Conservation (phyloP, 2,113 vertebrate genomes). For the Phoenicopterus ruber region DNA sequence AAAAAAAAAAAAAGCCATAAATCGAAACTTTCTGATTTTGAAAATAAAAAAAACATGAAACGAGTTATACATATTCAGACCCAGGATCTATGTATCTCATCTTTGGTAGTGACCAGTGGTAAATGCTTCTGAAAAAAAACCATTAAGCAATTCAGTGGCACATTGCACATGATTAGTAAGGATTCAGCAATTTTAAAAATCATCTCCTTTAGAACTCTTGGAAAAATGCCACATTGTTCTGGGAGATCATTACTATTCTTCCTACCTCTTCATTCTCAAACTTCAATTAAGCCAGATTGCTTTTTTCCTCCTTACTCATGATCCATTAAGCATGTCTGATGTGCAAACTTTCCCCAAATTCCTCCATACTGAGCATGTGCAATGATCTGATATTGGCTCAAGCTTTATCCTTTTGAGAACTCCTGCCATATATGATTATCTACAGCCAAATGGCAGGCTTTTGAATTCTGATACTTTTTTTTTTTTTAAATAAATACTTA, state of each 20-base stretch:
- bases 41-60: neutral
- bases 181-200: neutral
- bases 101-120: neutral
- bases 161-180: neutral
- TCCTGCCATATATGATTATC: neutral
- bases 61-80: neutral
- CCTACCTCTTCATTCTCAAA: neutral
- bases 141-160: neutral
- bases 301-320: neutral
- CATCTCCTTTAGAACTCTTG: neutral
- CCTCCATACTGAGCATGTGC: neutral
- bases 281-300: neutral
- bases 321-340: neutral
- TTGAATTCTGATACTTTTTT: neutral
- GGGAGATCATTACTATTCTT: fast-evolving
- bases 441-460: neutral
- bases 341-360: neutral
- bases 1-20: neutral
- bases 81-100: neutral
- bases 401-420: neutral
- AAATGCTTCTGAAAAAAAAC: neutral
- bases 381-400: neutral
- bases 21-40: neutral
- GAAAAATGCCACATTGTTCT: neutral
- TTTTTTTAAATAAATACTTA: neutral